Percentiles rank a stretch among this genome's conserved stretches.
Evolutionary conservation across 1,140 invertebrate genomes (phyloP).

Genomic region (Drosophila grimshawi): DNA sequence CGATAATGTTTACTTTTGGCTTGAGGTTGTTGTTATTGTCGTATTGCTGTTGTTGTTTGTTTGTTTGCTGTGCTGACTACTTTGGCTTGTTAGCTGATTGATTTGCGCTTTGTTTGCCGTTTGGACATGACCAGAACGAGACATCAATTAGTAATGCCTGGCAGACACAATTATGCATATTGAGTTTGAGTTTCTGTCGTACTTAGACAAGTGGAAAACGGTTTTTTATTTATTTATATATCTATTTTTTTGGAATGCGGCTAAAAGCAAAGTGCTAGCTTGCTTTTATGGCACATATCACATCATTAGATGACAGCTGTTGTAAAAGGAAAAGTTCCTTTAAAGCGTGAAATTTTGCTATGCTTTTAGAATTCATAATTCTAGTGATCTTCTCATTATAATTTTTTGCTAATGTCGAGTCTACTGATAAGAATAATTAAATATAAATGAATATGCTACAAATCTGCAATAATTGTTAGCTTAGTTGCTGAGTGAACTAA

Average conservation of each 20-base stretch:
- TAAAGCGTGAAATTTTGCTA: conserved; percentile 37
- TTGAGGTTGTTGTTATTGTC: conserved; percentile 49
- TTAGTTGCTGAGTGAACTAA: too few relatives aligned
- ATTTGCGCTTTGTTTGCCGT: conserved; percentile 78
- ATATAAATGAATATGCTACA: too few relatives aligned
- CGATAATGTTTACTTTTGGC: conserved; percentile 78
- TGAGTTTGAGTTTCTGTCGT: conserved; percentile 22
- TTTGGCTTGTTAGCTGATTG: conserved; percentile 76
- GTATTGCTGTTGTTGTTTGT: conserved; percentile 19
- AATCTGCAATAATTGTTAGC: too few relatives aligned
- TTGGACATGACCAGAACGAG: conserved; percentile 66
- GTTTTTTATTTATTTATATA: too few relatives aligned
- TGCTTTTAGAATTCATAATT: conserved; percentile 27
- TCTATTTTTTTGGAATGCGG: conserved; percentile 11
- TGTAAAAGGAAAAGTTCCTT: conserved; percentile 20
- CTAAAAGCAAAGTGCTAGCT: conserved; percentile 27
- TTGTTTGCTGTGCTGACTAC: conserved; percentile 47
- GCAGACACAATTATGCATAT: conserved; percentile 77
- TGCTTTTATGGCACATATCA: conserved; percentile 38
- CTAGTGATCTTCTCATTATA: not conserved
- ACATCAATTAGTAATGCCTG: conserved; percentile 80
- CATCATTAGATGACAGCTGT: conserved; percentile 45
- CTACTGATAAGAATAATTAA: not conserved
- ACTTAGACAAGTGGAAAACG: conserved; percentile 8
- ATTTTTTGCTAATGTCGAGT: not conserved